Evolutionary conservation across 53 echinoderm and acorn worm genomes (phyloP).

Genomic region (Zoroaster sp.): DNA sequence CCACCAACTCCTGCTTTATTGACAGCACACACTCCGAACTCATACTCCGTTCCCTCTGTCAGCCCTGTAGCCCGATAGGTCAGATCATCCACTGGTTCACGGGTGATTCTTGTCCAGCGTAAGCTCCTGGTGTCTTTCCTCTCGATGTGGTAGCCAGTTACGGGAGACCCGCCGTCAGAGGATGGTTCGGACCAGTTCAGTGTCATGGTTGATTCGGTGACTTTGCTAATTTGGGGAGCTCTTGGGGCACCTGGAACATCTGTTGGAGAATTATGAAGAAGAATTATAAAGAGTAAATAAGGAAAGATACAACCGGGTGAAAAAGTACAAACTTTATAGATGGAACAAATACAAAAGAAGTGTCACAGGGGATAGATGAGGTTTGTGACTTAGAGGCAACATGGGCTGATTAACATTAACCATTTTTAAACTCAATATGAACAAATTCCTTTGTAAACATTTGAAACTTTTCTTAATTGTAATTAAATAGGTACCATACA

Average conservation of each 20-base stretch:
- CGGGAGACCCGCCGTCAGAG: slow-evolving; percentile 80
- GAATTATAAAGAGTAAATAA: neutral
- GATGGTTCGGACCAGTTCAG: slow-evolving; percentile 77
- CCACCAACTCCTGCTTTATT: slow-evolving; percentile 81
- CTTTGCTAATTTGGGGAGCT: slow-evolving; percentile 68
- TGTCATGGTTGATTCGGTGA: slow-evolving; percentile 71
- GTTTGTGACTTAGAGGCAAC: too few species aligned
- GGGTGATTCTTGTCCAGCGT: slow-evolving; percentile 81
- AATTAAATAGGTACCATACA: too few species aligned
- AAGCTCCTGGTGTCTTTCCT: slow-evolving; percentile 72
- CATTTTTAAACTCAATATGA: too few species aligned
- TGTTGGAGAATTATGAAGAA: slow-evolving; percentile 22
- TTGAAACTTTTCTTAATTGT: too few species aligned
- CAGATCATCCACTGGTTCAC: slow-evolving; percentile 75
- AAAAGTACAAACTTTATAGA: too few species aligned
- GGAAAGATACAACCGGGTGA: too few species aligned
- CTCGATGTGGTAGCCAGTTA: slow-evolving; percentile 88
- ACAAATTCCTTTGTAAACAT: too few species aligned
- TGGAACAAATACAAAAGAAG: too few species aligned
- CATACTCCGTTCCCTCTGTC: slow-evolving; percentile 85
- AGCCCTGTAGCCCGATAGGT: slow-evolving; percentile 72
- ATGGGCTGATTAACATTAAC: too few species aligned
- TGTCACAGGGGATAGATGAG: too few species aligned
- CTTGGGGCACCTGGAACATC: slow-evolving; percentile 92
- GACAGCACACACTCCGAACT: slow-evolving; percentile 78